Base-by-base conservation (phyloP, 2,888 invertebrate genomes). In the Nebria salina region DNA sequence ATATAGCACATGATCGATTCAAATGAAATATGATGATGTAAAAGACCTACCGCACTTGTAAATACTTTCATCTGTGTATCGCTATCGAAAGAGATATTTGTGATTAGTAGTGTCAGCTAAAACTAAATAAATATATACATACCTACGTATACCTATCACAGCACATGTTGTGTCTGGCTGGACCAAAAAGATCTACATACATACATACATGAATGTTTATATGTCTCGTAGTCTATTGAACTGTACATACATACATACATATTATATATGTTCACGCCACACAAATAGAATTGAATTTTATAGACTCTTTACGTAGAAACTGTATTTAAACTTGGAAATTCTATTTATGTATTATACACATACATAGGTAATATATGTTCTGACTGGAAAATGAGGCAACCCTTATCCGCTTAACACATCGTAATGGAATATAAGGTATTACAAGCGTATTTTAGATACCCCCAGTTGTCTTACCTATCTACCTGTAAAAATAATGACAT, bases 21-120 rank as follows among this genome's bases (percentile, higher is more conserved):
- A 34, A 34, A 34, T 34, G 5, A 34, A 54, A 54, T 54, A 54
- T 2, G 8, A 54, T 54, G 13, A 13, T 54, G 54, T 7, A 54
- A 5, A 5, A 54, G 54, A 54, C 54, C 54, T 54, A 54, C 54
- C 54, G 54, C 54, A 54, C 54, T 54, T 54, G 54, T 4, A 54
- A 54, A 54, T 54, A 13, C 13, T 11, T 54, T 54, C 54, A 54
- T 54, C 13, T 7, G 20, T 25, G 3, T 7, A 70, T 70, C 70
- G 26, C 25, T 34, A 34, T 15, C 68, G 70, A 20, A 20, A 20
- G 20, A 20, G 20, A 20, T 20, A 20, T 70, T 70, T 70, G 70
- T 34, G 25, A 70, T 70, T 26, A 26, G 25, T 70, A 15, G 15
- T 70, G 70, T 70, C 70, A 70, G 70, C 70, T 70, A 70, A 70